Conservation (phyloP, 2,797 vertebrate genomes). For the Acrocephalus scirpaceus region DNA sequence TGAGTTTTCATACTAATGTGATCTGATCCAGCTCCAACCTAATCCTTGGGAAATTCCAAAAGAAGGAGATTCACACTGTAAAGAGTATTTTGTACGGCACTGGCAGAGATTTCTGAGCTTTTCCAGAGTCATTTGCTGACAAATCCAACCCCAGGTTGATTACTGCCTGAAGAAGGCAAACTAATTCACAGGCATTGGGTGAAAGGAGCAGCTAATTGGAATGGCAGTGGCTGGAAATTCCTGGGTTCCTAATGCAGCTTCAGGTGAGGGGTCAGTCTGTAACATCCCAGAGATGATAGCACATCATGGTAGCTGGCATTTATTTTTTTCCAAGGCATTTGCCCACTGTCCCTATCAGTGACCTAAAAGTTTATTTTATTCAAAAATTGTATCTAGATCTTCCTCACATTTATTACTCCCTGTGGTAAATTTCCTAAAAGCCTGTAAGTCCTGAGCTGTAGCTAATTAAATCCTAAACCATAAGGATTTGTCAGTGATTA, state of each 20-base stretch:
- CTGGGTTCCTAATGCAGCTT: background rate
- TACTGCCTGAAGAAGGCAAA: constrained; percentile 11
- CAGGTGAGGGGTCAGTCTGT: background rate
- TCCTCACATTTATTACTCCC: background rate
- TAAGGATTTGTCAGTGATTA: background rate
- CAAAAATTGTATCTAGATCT: background rate
- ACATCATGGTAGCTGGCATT: background rate
- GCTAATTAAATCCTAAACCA: background rate
- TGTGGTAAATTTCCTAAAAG: background rate
- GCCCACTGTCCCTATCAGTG: background rate
- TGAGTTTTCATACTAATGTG: background rate
- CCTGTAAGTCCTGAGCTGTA: background rate
- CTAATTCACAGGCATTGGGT: background rate
- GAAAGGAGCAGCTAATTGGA: background rate
- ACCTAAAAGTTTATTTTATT: background rate
- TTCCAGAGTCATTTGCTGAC: background rate
- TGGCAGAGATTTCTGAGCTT: background rate
- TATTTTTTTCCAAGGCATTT: background rate
- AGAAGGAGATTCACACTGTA: background rate
- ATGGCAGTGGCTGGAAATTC: background rate
- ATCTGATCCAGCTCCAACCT: background rate
- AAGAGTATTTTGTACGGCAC: background rate
- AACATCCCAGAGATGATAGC: background rate
- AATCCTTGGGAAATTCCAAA: background rate
- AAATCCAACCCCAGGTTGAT: background rate